Base-by-base conservation (phyloP, 1,140 invertebrate genomes). In the Nasonia longicornis region DNA sequence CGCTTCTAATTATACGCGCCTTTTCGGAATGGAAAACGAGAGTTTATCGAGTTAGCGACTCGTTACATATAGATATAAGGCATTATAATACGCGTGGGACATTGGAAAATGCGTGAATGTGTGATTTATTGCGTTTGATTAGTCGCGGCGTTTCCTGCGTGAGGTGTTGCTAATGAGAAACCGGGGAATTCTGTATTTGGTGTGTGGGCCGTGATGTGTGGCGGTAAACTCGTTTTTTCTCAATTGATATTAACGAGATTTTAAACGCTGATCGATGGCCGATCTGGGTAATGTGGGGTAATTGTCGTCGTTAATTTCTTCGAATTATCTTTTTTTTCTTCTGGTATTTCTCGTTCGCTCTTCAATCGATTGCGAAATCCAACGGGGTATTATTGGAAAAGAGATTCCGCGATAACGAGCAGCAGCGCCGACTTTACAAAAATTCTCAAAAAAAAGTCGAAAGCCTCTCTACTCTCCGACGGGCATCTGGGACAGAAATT, bases 121-220 rank as follows among this genome's bases (percentile, higher is more conserved):
- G 20, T n/a, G 76, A 77, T 77, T 69, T 77, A 70, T 63, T 20
- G 16, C 22, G 72, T 2, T 10, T 45, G 38, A 67, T 67, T 67
- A 16, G 35, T 12, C 0, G 7, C 12, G 31, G 69, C 6, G 3
- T 42, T 42, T 71, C 35, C 67, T 70, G 29, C n/a, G 8, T 31
- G 52, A n/a, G 52, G 52, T 58, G 52, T n/a, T 58, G 52, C 52
- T n/a, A 58, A 58, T 58, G 52, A 58, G 6, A 58, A 58, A 58
- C 16, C 20, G 6, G 52, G 52, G 52, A 58, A 58, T 58, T 58
- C 52, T 58, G 52, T 58, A 58, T 58, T 58, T n/a, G 52, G 52
- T 52, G 31, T 35, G 31, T 67, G 11, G 66, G 22, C 22, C 31
- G 31, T 3, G 31, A 35, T 35, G 31, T 67, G 58, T 16, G n/a